Evolutionary conservation across 2,888 invertebrate genomes (phyloP), one percentile per base, ranked within the genome.

Genomic region (Laspeyria flexula): DNA sequence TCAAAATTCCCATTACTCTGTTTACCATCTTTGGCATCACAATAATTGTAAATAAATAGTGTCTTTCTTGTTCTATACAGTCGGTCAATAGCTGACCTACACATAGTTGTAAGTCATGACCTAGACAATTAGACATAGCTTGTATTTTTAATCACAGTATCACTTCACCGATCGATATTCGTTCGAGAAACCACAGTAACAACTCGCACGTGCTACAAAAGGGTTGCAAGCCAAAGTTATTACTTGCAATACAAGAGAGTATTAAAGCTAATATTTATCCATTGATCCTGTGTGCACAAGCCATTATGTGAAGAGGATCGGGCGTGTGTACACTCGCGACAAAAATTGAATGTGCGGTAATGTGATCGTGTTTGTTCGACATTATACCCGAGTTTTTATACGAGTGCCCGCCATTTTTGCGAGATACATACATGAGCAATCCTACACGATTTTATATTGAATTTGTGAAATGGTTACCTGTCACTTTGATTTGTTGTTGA

Each of bases 241-340:
- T 48, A 62, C 38, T 54, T n/a, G 45, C 45, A 52, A 38, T 45
- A 43, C 45, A 44, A 54, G 61, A 51, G 65, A 71, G 76, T 78
- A 74, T 73, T 69, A 75, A 71, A 73, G 77, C 75, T 71, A 83
- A 87, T 86, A 83, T 86, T 86, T 82, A 71, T 74, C 73, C 65
- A 75, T 72, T 73, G 78, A 76, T 75, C 78, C 71, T 71, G 79
- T 83, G 79, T 84, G 82, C 76, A 60, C 71, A 74, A 69, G 65
- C 75, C 72, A 80, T 85, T 82, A 83, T 74, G 75, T 62, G 54
- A 72, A 82, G 82, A 77, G 79, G 77, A 75, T 75, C 75, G 62
- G 72, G 61, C 60, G 46, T 67, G 65, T 71, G 64, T 65, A 72
- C 60, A 66, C 60, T 72, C 46, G 51, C 55, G 52, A 62, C 65